Base-by-base conservation (phyloP, 1,140 invertebrate species). In the Drosophila rhopaloa region DNA sequence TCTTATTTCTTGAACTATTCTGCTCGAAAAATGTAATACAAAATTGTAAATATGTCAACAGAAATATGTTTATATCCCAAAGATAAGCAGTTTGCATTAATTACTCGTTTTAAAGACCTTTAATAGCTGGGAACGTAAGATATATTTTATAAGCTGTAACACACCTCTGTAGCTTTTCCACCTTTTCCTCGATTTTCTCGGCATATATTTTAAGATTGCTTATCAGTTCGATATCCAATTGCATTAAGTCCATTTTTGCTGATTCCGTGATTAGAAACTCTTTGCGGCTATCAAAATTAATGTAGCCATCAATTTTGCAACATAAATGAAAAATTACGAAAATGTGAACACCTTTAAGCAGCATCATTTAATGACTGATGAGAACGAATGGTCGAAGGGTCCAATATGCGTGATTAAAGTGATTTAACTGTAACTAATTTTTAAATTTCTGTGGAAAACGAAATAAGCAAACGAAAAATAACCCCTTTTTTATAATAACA, bases 131-230 rank as follows among this genome's bases (percentile, higher is more conserved):
- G 3, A 24, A 24, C 2, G 0, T 24, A 24, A 24, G 24, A 24
- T 4, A 19, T 19, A 19, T 27, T 16, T 35, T 19, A 27, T 1
- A 50, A 29, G 6, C 32, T 13, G 8, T 4, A 1, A 16, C 16
- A 29, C n/a, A 83, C 80, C 60, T 59, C 19, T n/a, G 37, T 7
- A 83, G 9, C 2, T 16, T n/a, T 0, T 48, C n/a, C 5, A 61
- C n/a, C 47, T 47, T 76, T 9, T 58, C 11, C 6, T 68, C 41
- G 4, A 83, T 13, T 38, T 65, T 10, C 0, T 72, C 40, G 0
- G 55, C 35, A 38, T 76, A 80, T 9, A 46, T 3, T 6, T 27
- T 11, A 5, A 84, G 47, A 41, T 76, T 84, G 1, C 1, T 3
- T 0, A 79, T 51, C 3, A 79, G 29, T n/a, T 56, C 10, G 6